Conservation (phyloP, 1,140 invertebrate genomes). For the Ridgeia piscesae region DNA sequence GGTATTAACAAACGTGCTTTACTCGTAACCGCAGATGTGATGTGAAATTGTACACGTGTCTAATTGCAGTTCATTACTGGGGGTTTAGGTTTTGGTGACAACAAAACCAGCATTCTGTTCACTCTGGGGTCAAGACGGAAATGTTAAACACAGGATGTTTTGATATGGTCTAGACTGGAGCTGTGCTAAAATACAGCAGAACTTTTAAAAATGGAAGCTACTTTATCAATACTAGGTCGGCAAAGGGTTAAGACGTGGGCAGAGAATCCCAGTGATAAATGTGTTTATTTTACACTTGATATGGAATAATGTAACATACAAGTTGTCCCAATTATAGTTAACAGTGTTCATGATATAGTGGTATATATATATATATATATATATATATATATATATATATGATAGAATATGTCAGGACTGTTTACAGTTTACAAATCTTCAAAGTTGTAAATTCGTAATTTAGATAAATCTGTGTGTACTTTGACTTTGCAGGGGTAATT, state of each 20-base stretch:
- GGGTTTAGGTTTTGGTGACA: neutral
- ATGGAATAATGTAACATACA: neutral
- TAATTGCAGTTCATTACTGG: neutral
- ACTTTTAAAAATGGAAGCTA: neutral
- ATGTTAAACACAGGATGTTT: constrained; percentile 1
- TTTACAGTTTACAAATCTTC: no score
- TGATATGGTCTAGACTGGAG: neutral
- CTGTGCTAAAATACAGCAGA: neutral
- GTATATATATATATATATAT: no score
- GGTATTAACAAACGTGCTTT: neutral
- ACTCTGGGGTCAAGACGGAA: neutral
- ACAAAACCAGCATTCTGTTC: neutral
- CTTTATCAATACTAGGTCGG: neutral
- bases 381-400: no score
- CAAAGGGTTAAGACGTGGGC: neutral
- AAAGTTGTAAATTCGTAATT: neutral
- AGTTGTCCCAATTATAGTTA: neutral
- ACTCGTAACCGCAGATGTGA: neutral
- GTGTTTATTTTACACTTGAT: neutral
- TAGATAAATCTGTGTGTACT: neutral
- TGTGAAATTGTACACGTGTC: neutral
- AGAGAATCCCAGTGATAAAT: neutral
- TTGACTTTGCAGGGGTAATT: neutral
- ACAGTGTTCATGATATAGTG: neutral
- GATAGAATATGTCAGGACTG: no score